Percentiles rank a stretch among this genome's conserved stretches.
These are phyloP conservation scores for Oryzias melastigma DNA, from an alignment of 2,113 vertebrate genomes.

Conservation along the genomic window DNA sequence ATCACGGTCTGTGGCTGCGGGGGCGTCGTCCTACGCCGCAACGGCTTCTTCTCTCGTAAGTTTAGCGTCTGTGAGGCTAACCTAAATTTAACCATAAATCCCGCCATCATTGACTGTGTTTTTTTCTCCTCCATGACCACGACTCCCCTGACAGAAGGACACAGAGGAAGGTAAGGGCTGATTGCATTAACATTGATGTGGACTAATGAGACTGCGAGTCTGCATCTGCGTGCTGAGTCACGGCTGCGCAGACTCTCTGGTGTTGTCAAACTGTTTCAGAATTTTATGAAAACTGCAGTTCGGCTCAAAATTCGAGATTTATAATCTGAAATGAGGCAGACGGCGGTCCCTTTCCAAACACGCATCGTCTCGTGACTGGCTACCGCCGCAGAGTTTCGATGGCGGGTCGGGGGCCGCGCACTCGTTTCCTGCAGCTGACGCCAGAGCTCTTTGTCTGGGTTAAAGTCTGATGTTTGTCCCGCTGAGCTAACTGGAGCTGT, in stretches of 20 bases:
- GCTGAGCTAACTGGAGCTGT: conserved; percentile 67
- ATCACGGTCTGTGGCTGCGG: conserved; percentile 81
- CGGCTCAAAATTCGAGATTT: too few species aligned
- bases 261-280: conserved; percentile 11
- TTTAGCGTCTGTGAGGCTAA: conserved; percentile 13
- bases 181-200: conserved; percentile 69
- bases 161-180: conserved; percentile 79
- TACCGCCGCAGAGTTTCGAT: conserved; percentile 25
- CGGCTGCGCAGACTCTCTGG: conserved; percentile 52
- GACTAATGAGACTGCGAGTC: conserved; percentile 30
- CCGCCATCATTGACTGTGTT: conserved; percentile 28
- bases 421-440: conserved; percentile 40
- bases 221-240: conserved; percentile 62
- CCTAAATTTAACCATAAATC: neutral
- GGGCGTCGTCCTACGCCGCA: conserved; percentile 83
- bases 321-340: conserved; percentile 22
- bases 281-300: too few species aligned
- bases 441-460: conserved; percentile 58
- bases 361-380: conserved; percentile 36
- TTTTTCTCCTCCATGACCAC: conserved; percentile 4
- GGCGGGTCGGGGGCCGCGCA: conserved; percentile 22
- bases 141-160: conserved; percentile 64
- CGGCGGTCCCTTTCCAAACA: neutral
- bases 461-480: conserved; percentile 61
- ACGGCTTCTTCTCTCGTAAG: conserved; percentile 87